Base-by-base conservation (phyloP, 2,113 vertebrate species). In the Nerophis lumbriciformis region DNA sequence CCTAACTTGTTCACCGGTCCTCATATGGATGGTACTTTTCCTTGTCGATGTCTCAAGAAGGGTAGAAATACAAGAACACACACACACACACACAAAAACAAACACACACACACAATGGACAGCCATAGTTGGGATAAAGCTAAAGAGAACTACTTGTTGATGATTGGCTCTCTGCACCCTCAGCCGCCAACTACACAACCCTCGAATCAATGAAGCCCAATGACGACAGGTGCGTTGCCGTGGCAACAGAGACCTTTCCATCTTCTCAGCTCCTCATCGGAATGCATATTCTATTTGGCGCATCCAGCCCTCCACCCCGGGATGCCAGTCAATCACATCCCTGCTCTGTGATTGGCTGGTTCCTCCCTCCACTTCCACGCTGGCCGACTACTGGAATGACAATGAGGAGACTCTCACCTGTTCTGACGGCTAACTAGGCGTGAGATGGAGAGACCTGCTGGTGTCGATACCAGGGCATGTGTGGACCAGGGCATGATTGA, bases 211-310 rank as follows among this genome's bases (percentile, higher is more conserved):
- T 63, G 53, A 80, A 73, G 57, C 63, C 36, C 69, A 68, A 62
- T n/a, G 45, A 77, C 14, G 48, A 78, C 74, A 87, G 80, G 78
- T 87, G 75, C 79, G 87, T 87, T 87, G 71, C 81, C 78, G 59
- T 85, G 79, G 85, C 83, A 87, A 87, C 84, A 76, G n/a, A 56
- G 48, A 52, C 65, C 72, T 82, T 81, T 84, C 28, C 78, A 81
- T 86, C 78, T 85, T 57, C 49, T 8, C 16, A 69, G 66, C 63
- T 82, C 68, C 72, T 84, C 72, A 80, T 79, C 77, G 72, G 80
- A 74, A 84, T 87, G 86, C 83, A 88, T 79, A 87, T 85, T 80
- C 65, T 16, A 63, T 79, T 69, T 72, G 66, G 64, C 15, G 14
- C 42, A 60, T 55, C 45, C 37, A 15, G 61, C 39, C 44, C 45